phyloP scores from a whole-genome alignment of 2,113 vertebrate genomes.

The Saccopteryx bilineata region DNA sequence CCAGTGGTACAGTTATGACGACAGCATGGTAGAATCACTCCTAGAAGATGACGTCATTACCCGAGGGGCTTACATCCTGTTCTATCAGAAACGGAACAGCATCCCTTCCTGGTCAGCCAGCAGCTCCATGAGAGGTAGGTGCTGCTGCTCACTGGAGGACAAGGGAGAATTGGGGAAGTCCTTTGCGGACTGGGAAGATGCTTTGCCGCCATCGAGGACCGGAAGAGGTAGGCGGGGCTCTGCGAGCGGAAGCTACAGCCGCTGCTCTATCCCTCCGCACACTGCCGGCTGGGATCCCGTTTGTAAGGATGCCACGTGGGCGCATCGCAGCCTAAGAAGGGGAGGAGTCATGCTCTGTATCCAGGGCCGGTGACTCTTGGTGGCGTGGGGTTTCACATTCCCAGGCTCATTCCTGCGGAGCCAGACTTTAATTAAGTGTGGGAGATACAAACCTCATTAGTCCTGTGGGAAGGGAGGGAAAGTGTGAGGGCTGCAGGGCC shows the following conservation, averaged over 20 bases:
- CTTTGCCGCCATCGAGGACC: neutral
- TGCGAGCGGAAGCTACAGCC: neutral
- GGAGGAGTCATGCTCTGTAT: neutral
- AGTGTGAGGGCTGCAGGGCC: neutral
- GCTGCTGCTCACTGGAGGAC: accelerated
- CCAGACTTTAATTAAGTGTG: neutral
- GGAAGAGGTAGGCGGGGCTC: no score
- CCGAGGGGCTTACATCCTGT: conserved; percentile 96
- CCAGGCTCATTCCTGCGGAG: neutral
- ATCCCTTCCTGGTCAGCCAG: conserved; percentile 93
- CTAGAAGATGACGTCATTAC: conserved; percentile 93
- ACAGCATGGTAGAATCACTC: conserved; percentile 93
- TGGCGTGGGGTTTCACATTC: neutral
- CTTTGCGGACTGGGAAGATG: neutral
- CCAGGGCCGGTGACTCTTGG: neutral
- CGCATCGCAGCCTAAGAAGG: neutral
- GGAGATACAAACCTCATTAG: neutral
- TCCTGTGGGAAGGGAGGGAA: neutral
- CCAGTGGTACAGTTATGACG: conserved; percentile 96
- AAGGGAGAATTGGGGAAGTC: neutral
- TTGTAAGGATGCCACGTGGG: neutral
- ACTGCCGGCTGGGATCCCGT: accelerated
- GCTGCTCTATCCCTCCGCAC: neutral
- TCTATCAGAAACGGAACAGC: conserved; percentile 94
- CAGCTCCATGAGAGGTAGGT: conserved; percentile 94